Base-by-base conservation (phyloP, 2,113 vertebrate genomes). In the Apistogramma diplotaenia region DNA sequence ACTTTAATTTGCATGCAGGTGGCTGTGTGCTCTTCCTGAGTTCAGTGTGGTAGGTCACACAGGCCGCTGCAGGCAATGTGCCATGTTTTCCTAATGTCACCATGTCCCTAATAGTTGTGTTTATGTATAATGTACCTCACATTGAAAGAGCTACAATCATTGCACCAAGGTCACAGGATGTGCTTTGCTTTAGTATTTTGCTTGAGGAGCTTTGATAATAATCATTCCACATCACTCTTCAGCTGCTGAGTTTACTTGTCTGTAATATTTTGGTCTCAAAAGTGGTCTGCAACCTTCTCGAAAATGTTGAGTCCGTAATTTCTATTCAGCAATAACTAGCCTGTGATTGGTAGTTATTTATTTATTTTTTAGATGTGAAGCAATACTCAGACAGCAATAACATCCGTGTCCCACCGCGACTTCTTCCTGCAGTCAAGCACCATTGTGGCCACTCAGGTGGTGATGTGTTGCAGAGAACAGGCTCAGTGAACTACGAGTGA, bases 331-430 rank as follows among this genome's bases (percentile, higher is more conserved):
- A 96, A 95, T 95, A 95, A 95, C 89, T 82, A 78, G 82, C 90
- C 84, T 31, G 6, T 37, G 73, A 77, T 62, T 55, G 80, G 87
- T 89, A 83, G 93, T 93, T 87, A 90, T 89, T 85, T 89, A 83
- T 92, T 93, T 87, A 90, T 89, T 85, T 91, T 90, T 85, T 82
- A 86, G 87, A 92, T 79, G 78, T 49, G 80, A 89, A 95, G 95
- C 94, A 96, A 95, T 96, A 96, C 90, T 93, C 89, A 90, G 91
- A 92, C 87, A 94, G 95, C 95, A 96, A 96, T 96, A 96, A 95
- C 91, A 93, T 89, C 86, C 74, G 59, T 35, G 23, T 85, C 85
- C 57, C 88, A 76, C 78, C 79, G 29, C 37, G 74, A 90, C 86
- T 89, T 88, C 80, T 84, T 91, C 85, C 79, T 40, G 76, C 89